Conservation (phyloP, 2,797 vertebrate species). For the Lepus oiostolus region DNA sequence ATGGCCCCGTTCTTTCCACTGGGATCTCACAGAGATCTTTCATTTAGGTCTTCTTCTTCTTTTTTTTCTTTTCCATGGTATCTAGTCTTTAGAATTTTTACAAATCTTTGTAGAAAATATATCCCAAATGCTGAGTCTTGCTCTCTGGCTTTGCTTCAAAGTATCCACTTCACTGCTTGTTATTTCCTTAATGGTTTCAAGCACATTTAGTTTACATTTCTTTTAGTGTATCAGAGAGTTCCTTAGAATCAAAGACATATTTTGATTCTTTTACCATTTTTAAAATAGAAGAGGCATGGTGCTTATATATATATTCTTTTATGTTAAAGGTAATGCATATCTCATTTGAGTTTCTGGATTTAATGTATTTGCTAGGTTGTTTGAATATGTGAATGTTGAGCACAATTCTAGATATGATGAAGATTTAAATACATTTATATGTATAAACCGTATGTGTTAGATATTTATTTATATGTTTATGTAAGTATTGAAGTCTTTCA, state of each 20-base stretch:
- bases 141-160: not conserved
- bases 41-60: too few relatives aligned
- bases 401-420: not conserved
- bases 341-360: not conserved
- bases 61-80: too few relatives aligned
- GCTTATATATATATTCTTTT: not conserved
- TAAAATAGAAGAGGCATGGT: fast-evolving
- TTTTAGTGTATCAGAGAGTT: not conserved
- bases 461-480: not conserved
- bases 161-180: not conserved
- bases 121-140: not conserved
- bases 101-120: not conserved
- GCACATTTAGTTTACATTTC: not conserved
- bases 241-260: not conserved
- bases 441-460: too few relatives aligned
- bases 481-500: not conserved
- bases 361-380: not conserved
- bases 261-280: not conserved
- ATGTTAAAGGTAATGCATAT: not conserved
- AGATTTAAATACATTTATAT: not conserved
- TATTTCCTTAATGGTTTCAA: too few relatives aligned
- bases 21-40: too few relatives aligned
- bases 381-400: not conserved
- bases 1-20: too few relatives aligned
- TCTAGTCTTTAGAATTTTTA: not conserved